Conservation (phyloP, 2,888 invertebrate species). For the Rotaria sp. region DNA sequence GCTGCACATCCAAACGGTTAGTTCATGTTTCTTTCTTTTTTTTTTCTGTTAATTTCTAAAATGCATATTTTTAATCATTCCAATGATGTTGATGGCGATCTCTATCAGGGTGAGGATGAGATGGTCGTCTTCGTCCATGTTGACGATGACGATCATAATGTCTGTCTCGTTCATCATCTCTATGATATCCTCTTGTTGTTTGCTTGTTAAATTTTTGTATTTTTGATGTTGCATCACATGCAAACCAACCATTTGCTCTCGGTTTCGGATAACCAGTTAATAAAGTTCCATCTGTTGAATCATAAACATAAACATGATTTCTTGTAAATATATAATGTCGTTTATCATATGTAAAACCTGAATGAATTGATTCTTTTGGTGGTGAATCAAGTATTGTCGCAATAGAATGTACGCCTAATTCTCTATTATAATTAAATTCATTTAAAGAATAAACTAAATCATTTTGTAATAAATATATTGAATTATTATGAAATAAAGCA, state of each 20-base stretch:
- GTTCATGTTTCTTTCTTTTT: neutral
- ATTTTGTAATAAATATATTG: neutral
- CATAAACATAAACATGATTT: slow-evolving; percentile 20
- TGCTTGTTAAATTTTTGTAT: neutral
- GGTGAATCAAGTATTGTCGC: neutral
- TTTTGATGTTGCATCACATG: neutral
- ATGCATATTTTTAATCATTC: no score
- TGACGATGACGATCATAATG: neutral
- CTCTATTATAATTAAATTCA: neutral
- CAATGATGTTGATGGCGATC: neutral
- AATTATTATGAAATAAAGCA: neutral
- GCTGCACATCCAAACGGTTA: slow-evolving; percentile 79
- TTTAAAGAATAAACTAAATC: neutral
- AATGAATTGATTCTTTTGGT: neutral
- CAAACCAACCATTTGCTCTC: neutral
- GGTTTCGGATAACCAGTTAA: neutral
- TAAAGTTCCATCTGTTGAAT: neutral
- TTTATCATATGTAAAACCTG: neutral
- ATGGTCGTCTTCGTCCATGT: neutral
- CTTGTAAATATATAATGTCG: neutral
- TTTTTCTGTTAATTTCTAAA: neutral
- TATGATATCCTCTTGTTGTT: neutral
- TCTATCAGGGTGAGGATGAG: neutral
- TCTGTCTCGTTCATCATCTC: no score
- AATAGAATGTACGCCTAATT: neutral